Base-by-base conservation (phyloP, 2,797 vertebrate genomes). In the Pseudochromis fuscus region DNA sequence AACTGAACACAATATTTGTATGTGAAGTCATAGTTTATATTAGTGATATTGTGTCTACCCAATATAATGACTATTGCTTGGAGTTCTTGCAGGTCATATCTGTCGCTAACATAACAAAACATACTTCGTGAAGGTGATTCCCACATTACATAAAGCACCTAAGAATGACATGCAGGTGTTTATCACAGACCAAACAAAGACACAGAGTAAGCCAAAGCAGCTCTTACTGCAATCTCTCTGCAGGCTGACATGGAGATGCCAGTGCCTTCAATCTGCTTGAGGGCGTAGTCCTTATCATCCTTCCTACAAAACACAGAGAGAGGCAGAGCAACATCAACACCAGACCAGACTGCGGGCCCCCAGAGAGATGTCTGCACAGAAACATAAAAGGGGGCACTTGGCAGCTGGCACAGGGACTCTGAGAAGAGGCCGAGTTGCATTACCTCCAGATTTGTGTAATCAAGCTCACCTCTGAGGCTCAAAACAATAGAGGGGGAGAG, bases 251-350 rank as follows among this genome's bases (percentile, higher is more conserved):
- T 99, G 85, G 98, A 99, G 94, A 99, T 99, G 89, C 98, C 98
- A 82, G 98, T 99, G 94, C 98, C 98, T 96, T 99, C 98, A 94
- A 99, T 99, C 91, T 99, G 98, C 94, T 99, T 99, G 94, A 99
- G 95, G 93, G 98, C 98, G 64, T 99, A 99, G 94, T 99, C 98
- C 94, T 98, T 98, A 94, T 99, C 97, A 93, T 99, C 98, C 94
- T 99, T 99, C 95, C 98, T 99, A 95, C 72, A 92, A 88, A 91
- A 37, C 35, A 75, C 37, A 91, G 45, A 89, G 35, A 91, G 27
- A 87, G 51, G 75, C 56, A 91, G 52, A 86, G 81, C 66, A 77
- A 73, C 85, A 88, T 89, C 87, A 91, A 91, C 79, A 84, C 63
- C 66, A 84, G 67, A 79, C 66, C 84, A 85, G 71, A 88, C 74